Conservation (phyloP, 2,888 invertebrate species). For the Norana najaformis region DNA sequence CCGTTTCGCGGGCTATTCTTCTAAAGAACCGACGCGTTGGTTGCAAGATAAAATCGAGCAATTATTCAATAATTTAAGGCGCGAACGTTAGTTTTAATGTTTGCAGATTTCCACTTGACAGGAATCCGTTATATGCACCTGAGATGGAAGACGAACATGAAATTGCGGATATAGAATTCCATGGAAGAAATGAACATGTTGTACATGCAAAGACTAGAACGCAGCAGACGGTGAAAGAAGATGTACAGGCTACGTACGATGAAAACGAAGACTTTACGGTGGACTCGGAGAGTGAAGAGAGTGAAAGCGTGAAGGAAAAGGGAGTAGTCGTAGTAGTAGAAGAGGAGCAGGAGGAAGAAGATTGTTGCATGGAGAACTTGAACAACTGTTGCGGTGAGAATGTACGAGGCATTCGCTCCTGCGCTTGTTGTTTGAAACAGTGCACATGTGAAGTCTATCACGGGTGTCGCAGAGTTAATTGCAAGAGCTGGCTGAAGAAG, state of each 20-base stretch:
- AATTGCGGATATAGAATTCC: neutral
- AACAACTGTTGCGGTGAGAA: slow-evolving; percentile 20
- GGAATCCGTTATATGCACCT: neutral
- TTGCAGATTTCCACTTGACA: neutral
- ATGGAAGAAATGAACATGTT: slow-evolving; percentile 8
- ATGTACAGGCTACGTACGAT: slow-evolving; percentile 24
- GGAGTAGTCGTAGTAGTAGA: neutral
- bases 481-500: slow-evolving; percentile 27
- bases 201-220: neutral
- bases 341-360: slow-evolving; percentile 29
- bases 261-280: slow-evolving; percentile 24
- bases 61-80: neutral
- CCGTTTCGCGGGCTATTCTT: no score
- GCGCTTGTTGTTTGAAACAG: neutral
- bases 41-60: neutral
- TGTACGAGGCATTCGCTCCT: neutral
- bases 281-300: neutral
- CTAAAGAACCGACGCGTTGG: neutral
- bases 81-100: no score
- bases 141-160: neutral
- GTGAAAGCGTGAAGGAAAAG: neutral
- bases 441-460: neutral
- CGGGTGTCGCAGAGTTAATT: slow-evolving; percentile 15
- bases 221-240: neutral
- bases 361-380: slow-evolving; percentile 4